Evolutionary conservation across 1,140 invertebrate species (phyloP), one percentile per base, ranked within the genome.

Genomic region (Sitophilus oryzae): DNA sequence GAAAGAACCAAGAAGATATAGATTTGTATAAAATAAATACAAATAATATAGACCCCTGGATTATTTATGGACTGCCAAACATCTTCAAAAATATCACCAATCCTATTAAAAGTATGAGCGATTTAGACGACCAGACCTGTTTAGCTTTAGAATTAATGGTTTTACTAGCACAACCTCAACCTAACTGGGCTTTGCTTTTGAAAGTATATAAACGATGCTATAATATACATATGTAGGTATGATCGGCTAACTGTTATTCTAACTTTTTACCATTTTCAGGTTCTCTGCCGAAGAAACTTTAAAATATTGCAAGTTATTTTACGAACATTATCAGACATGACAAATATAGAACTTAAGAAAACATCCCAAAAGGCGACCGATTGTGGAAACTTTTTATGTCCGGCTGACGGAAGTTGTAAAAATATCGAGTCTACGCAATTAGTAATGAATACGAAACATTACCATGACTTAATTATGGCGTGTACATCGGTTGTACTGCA

Each of bases 151-250:
- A 88, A 59, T 62, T 90, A 11, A 79, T 81, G 19, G 80, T 89
- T 0, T 63, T 89, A 3, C 71, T 82, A 35, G 78, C 82, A n/a
- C 86, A 88, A 63, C 86, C 88, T 0, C 84, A 88, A 62, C 79
- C 83, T 0, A 81, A 83, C 53, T 89, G 86, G 86, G 72, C 81
- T 2, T 77, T 85, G 48, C 62, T 88, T 19, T 71, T 88, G 4
- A 87, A 86, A 73, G 83, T 84, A 69, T 66, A 44, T 35, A 10
- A 9, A 23, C 21, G 14, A 30, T 72, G 8, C 41, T n/a, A n/a
- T n/a, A n/a, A n/a, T n/a, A n/a, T n/a, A n/a, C n/a, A n/a, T n/a
- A n/a, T n/a, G n/a, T n/a, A n/a, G n/a, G n/a, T n/a, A n/a, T n/a
- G n/a, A n/a, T n/a, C n/a, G n/a, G n/a, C n/a, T n/a, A n/a, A n/a